These are phyloP conservation scores for Ophonus ardosiacus DNA, from an alignment of 2,888 invertebrate genomes.

Conservation along the genomic window DNA sequence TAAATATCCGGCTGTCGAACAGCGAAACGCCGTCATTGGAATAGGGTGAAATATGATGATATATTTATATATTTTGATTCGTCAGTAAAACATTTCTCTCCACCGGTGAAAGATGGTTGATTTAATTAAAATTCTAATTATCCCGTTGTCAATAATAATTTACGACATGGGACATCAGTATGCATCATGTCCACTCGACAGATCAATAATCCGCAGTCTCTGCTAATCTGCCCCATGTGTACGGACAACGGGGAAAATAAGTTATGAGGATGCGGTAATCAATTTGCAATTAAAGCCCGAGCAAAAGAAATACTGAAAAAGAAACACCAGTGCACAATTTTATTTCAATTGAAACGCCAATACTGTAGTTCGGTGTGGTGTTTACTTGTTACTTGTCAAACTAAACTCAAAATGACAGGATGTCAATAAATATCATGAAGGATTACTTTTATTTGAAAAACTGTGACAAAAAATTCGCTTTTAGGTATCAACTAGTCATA, in stretches of 20 bases:
- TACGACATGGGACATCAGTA: slow-evolving; percentile 50
- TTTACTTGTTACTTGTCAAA: background rate
- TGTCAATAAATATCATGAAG: background rate
- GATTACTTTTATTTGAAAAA: background rate
- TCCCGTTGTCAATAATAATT: slow-evolving; percentile 57
- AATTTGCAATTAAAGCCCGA: background rate
- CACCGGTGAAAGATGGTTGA: slow-evolving; percentile 35
- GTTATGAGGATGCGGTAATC: background rate
- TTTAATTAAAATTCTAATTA: slow-evolving; percentile 63
- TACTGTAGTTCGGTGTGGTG: background rate
- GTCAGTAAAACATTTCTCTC: background rate
- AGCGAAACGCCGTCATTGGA: background rate
- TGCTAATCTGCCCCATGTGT: slow-evolving; percentile 30
- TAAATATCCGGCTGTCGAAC: background rate
- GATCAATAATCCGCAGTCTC: slow-evolving; percentile 49
- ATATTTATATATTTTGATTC: background rate
- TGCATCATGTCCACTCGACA: slow-evolving; percentile 45
- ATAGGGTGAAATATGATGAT: background rate
- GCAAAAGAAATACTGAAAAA: background rate
- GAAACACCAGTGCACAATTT: background rate
- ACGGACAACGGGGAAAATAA: background rate
- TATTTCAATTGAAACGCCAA: background rate
- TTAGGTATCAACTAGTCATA: background rate
- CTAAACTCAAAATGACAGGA: background rate
- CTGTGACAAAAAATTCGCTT: background rate